Evolutionary conservation across 2,113 vertebrate genomes (phyloP), one percentile per base, ranked within the genome.

Genomic region (Azemiops feae): DNA sequence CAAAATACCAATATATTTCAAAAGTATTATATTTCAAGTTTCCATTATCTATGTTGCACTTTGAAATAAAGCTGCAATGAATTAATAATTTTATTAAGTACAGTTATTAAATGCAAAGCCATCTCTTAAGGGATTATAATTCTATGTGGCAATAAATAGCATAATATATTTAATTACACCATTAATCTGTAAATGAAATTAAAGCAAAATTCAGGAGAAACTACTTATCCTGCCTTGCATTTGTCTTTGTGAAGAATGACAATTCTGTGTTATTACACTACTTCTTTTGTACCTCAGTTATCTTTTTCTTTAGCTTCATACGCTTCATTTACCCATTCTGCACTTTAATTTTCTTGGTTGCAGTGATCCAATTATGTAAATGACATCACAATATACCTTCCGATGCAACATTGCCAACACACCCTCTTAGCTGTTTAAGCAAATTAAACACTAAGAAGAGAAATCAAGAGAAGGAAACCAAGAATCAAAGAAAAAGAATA

Each of bases 131-230:
- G 91, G 92, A 92, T 57, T 85, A 5, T 96, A 95, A 92, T 55
- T 96, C 92, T 94, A 34, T 94, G 30, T 91, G 25, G 43, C 69
- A 81, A 81, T 58, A 87, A 95, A 93, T 85, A 93, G 22, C 91
- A 95, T 92, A 92, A 95, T 95, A 90, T 88, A 57, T 96, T 96
- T 96, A 95, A 93, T 87, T 87, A 85, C 58, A 58, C 57, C 18
- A 94, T 27, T 95, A 90, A 34, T 87, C 50, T 96, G 43, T 96
- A 92, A 34, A 91, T 54, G n/a, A 53, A 54, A 14, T 34, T 87
- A 92, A 87, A 50, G 16, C 57, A 85, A 6, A 43, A 16, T 43
- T 16, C 3, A 69, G 8, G 14, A 43, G 5, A 6, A 45, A 23
- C 50, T 81, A 23, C 20, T 55, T 52, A 53, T 88, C 69, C 81